These are phyloP conservation scores for Erythrocercus mccallii DNA, from an alignment of 2,113 vertebrate species.

Conservation along the genomic window DNA sequence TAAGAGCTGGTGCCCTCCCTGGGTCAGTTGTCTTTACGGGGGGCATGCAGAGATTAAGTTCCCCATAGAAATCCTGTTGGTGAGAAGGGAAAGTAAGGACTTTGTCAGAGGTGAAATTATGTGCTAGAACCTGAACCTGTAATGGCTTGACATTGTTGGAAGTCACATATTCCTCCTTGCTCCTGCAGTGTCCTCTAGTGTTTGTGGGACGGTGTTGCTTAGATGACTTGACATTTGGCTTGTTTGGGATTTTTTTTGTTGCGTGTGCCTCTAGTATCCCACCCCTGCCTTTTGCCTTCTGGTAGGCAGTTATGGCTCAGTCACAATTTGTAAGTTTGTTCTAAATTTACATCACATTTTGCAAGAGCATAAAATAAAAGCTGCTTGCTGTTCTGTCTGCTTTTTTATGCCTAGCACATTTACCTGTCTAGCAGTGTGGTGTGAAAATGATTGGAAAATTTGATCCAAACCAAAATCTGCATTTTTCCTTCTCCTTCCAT, in stretches of 20 bases:
- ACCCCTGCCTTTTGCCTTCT: not conserved
- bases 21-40: not conserved
- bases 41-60: not conserved
- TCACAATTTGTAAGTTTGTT: not conserved
- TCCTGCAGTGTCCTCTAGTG: rapidly evolving
- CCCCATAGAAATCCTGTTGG: not conserved
- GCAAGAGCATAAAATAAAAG: not conserved
- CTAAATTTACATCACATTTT: not conserved
- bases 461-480: not conserved
- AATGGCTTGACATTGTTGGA: not conserved
- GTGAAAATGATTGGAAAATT: not conserved
- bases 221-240: not conserved
- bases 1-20: not conserved
- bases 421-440: not conserved
- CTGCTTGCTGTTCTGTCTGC: not conserved
- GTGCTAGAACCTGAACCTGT: not conserved
- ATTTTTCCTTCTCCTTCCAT: not conserved
- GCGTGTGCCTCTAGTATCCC: no score
- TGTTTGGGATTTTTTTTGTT: not conserved
- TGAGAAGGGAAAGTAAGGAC: not conserved
- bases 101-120: not conserved
- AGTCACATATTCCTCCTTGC: rapidly evolving
- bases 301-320: not conserved
- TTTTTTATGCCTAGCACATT: not conserved
- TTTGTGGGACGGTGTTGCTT: not conserved